These are phyloP conservation scores for Rotaria macrura DNA, from an alignment of 2,888 invertebrate genomes.

Conservation along the genomic window DNA sequence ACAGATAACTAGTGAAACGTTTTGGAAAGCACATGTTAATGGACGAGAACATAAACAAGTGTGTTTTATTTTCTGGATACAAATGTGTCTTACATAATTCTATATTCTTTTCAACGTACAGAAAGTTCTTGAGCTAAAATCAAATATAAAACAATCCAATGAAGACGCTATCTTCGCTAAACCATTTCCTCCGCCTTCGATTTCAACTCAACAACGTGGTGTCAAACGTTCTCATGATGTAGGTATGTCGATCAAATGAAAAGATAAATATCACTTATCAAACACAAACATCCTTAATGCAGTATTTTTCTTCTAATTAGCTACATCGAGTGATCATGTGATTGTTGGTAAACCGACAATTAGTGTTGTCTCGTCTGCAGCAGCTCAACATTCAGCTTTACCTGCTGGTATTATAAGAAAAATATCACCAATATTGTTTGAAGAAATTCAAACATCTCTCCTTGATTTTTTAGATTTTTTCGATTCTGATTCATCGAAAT, in stretches of 20 bases:
- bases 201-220: background rate
- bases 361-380: background rate
- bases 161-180: background rate
- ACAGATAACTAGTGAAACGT: background rate
- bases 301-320: no score
- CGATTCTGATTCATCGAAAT: background rate
- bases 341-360: background rate
- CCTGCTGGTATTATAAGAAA: background rate
- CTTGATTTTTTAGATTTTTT: background rate
- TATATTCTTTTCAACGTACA: background rate
- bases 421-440: no score
- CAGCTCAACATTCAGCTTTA: background rate
- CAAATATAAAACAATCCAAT: background rate
- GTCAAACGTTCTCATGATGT: background rate
- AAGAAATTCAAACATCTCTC: no score
- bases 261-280: background rate
- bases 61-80: background rate
- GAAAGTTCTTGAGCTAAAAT: background rate
- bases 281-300: background rate
- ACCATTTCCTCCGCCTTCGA: background rate
- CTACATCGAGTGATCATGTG: background rate
- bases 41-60: conserved; percentile 17
- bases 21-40: conserved; percentile 13
- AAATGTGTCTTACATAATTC: no score
- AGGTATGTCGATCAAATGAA: background rate